Conservation (phyloP, 2,113 vertebrate species). For the Malurus elegans region DNA sequence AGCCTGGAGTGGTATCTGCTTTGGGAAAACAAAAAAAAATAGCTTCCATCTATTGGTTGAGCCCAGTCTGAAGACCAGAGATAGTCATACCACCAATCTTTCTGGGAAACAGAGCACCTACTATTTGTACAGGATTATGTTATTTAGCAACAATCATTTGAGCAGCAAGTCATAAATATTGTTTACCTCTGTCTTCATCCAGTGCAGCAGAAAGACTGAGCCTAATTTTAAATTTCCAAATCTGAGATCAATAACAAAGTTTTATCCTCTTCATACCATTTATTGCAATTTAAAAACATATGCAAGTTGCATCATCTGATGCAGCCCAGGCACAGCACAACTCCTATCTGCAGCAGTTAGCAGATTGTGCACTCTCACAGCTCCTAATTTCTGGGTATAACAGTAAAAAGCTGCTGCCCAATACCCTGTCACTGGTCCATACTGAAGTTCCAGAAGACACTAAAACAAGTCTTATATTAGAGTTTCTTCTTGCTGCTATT, state of each 20-base stretch:
- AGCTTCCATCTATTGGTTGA: not conserved
- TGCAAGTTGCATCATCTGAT: not conserved
- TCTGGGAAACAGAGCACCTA: not conserved
- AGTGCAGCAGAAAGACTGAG: not conserved
- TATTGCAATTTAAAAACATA: not conserved
- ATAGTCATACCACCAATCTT: not conserved
- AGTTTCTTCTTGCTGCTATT: not conserved
- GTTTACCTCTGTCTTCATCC: not conserved
- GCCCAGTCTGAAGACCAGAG: not conserved
- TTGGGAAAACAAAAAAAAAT: not conserved
- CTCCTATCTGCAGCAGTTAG: not conserved
- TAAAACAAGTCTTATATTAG: not conserved
- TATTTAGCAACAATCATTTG: not conserved
- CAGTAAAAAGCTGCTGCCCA: not conserved
- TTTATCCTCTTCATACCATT: not conserved
- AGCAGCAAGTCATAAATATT: not conserved
- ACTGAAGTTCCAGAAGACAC: not conserved
- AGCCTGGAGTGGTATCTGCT: not conserved
- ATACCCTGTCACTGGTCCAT: not conserved
- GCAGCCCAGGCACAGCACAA: not conserved
- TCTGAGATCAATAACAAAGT: not conserved
- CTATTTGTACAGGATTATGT: not conserved
- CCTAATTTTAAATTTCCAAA: not conserved
- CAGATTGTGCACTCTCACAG: not conserved
- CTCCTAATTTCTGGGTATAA: not conserved